phyloP scores from a whole-genome alignment of 2,888 invertebrate species.

The Junonia oenone region DNA sequence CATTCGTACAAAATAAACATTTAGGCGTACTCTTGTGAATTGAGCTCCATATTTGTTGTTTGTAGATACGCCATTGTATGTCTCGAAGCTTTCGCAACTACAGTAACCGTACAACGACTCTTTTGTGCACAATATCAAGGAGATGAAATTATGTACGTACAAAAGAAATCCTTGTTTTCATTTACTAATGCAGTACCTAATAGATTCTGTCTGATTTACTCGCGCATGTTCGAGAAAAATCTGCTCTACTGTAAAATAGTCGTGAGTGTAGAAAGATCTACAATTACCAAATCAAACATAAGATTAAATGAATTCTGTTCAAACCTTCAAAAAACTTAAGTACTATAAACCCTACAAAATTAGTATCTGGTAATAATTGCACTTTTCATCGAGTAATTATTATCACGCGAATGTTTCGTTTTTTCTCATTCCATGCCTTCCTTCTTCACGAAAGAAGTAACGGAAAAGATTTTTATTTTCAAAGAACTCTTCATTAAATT shows the following conservation, averaged over 20 bases:
- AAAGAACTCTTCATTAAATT: not conserved
- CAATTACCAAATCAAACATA: no score
- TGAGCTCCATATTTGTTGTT: not conserved
- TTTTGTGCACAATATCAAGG: conserved; percentile 1
- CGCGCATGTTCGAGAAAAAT: not conserved
- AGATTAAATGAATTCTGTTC: no score
- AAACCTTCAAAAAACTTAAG: no score
- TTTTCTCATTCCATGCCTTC: not conserved
- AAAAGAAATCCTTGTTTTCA: not conserved
- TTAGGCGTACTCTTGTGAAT: not conserved
- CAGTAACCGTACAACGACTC: not conserved
- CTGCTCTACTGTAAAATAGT: no score
- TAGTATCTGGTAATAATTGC: no score
- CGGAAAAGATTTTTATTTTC: not conserved
- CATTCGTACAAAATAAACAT: not conserved
- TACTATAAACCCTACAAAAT: no score
- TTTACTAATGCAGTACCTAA: not conserved
- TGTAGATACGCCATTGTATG: conserved; percentile 1
- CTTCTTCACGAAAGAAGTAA: not conserved
- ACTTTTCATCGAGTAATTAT: no score
- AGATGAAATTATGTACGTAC: not conserved
- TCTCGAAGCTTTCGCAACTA: conserved; percentile 1
- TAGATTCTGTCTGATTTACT: not conserved
- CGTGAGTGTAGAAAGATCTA: no score
- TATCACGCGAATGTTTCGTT: no score